Percentiles rank a stretch among this genome's conserved stretches.
phyloP scores from a whole-genome alignment of 1,140 invertebrate species.

The Gryllus bimaculatus region DNA sequence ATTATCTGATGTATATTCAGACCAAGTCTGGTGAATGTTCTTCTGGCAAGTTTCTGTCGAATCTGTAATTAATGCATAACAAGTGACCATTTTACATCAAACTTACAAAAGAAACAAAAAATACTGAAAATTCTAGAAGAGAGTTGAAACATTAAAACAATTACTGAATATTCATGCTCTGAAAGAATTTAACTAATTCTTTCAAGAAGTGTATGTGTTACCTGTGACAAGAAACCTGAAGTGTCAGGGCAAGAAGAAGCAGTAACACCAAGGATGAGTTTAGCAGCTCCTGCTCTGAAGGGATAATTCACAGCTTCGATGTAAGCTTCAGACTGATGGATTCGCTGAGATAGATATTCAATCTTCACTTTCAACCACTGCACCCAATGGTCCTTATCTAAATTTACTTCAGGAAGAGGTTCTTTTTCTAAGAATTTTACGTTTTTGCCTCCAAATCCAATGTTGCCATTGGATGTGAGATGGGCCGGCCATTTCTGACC shows the following conservation, averaged over 20 bases:
- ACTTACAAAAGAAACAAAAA: background rate
- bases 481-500: constrained; percentile 14
- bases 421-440: background rate
- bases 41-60: background rate
- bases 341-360: background rate
- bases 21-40: background rate
- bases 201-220: background rate
- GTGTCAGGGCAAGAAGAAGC: background rate
- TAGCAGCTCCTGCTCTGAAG: background rate
- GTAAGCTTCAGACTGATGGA: background rate
- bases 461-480: constrained; percentile 23
- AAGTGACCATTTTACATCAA: no score
- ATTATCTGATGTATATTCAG: background rate
- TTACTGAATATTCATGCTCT: no score
- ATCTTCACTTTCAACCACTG: background rate
- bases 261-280: background rate
- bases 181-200: no score
- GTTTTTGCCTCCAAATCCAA: constrained; percentile 17
- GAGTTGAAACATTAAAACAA: no score
- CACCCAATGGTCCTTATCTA: background rate
- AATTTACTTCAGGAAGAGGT: background rate
- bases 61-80: background rate
- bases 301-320: background rate
- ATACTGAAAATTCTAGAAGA: no score
- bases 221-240: background rate